phyloP scores from a whole-genome alignment of 2,113 vertebrate species.

The Oreotragus oreotragus region DNA sequence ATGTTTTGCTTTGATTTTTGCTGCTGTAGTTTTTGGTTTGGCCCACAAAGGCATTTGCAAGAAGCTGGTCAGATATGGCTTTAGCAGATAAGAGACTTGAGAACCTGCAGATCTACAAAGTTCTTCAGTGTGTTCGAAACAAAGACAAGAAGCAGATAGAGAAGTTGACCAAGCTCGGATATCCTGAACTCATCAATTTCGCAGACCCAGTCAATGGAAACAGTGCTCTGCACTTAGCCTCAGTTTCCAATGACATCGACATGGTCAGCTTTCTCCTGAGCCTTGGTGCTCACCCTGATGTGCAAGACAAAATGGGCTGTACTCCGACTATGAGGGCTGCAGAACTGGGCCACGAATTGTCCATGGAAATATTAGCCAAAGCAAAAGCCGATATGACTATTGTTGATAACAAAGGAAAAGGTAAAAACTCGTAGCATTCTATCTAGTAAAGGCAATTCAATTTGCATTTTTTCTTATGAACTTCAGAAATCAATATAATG shows the following conservation, averaged over 20 bases:
- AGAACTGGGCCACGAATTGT: constrained; percentile 85
- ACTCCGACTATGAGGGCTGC: constrained; percentile 91
- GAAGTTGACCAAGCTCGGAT: constrained; percentile 85
- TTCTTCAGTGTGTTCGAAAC: constrained; percentile 87
- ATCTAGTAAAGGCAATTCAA: not conserved
- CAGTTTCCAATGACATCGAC: constrained; percentile 83
- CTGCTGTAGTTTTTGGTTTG: constrained; percentile 24
- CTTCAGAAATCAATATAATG: not conserved
- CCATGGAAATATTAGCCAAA: constrained; percentile 84
- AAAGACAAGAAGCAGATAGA: constrained; percentile 85
- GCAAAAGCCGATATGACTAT: constrained; percentile 85
- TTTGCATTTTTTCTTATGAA: not conserved
- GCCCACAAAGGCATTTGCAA: constrained; percentile 60
- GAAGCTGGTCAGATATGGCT: constrained; percentile 70
- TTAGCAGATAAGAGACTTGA: constrained; percentile 82
- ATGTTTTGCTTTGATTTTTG: not conserved
- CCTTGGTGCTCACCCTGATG: constrained; percentile 84
- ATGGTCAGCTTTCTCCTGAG: constrained; percentile 88
- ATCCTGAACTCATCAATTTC: constrained; percentile 88
- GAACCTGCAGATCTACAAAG: constrained; percentile 90
- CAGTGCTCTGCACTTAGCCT: constrained; percentile 88
- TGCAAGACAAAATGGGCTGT: constrained; percentile 86
- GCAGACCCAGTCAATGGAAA: constrained; percentile 86
- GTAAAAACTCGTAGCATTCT: constrained; percentile 71
- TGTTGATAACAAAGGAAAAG: constrained; percentile 90